Conservation (phyloP, 2,113 vertebrate species). For the Oreochromis niloticus region DNA sequence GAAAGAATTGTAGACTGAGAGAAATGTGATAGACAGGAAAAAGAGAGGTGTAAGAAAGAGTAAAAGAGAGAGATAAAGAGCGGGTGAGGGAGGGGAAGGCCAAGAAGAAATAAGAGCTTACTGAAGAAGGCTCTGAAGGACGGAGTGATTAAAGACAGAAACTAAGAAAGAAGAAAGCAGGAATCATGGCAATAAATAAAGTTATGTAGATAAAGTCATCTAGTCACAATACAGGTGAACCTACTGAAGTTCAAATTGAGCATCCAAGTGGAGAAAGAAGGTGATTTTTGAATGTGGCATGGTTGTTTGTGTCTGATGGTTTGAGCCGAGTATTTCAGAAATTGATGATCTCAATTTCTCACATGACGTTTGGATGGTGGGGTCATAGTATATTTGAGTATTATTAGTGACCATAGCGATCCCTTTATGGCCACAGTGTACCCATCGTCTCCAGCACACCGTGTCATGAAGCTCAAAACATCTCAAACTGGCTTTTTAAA, state of each 20-base stretch:
- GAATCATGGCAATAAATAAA: not conserved
- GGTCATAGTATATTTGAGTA: not conserved
- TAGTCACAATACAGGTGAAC: not conserved
- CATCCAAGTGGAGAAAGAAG: not conserved
- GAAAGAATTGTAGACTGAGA: not conserved
- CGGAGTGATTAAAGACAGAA: not conserved
- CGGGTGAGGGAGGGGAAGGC: not conserved
- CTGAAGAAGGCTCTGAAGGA: not conserved
- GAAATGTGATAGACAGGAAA: not conserved
- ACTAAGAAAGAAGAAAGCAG: not conserved
- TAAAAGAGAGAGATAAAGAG: not conserved
- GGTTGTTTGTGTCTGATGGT: not conserved
- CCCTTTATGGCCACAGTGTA: accelerated
- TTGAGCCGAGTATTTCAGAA: not conserved
- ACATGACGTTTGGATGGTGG: not conserved
- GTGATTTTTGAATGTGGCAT: accelerated
- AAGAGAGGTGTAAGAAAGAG: not conserved
- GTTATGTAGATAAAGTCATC: not conserved
- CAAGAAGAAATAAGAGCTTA: not conserved
- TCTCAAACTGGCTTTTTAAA: not conserved
- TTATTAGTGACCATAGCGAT: accelerated
- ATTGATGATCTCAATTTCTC: not conserved
- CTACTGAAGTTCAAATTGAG: not conserved
- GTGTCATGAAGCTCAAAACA: not conserved
- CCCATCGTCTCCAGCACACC: accelerated